Evolutionary conservation across 2,797 vertebrate genomes (phyloP), one percentile per base, ranked within the genome.

Genomic region (Steatocranus sp.): DNA sequence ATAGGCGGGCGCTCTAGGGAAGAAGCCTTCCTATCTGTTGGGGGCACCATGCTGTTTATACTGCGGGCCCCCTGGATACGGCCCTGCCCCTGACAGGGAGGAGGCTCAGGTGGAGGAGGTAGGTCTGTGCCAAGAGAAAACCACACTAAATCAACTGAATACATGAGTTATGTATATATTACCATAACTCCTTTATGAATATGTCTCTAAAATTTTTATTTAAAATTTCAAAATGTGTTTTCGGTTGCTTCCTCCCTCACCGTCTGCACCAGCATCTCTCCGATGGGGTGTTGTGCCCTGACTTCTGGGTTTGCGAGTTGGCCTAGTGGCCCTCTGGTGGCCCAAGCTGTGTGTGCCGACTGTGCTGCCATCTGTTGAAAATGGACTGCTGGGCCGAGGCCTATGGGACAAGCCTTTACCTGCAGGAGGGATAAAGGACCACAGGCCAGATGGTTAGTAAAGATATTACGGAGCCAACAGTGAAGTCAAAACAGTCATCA

Each of bases 91-190:
- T 99, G 98, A 96, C 96, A 96, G 81, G 98, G 98, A 78, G 99
- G 98, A 38, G 99, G 98, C 87, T 99, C 99, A 46, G 98, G 98
- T 91, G 99, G 98, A 93, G 98, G 99, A 96, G 99, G 99, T 97
- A 99, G 97, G 97, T 98, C 98, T 99, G 88, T 48, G 95, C 8
- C n/a, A 34, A 82, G 48, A 25, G 2, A 80, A 83, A 73, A 17
- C 8, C 23, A 79, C 7, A 70, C 14, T 80, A 27, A 73, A 76
- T 83, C 23, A 81, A 32, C n/a, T 74, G 8, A 83, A 74, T 23
- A 3, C 2, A 27, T 17, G 20, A n/a, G 66, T 63, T 34, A 50
- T 27, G 36, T 32, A 32, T 56, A 73, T n/a, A 73, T 32, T 30
- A 73, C 11, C 25, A 49, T 32, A 73, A 73, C 7, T 43, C 20